Conservation (phyloP, 2,797 vertebrate genomes). For the Emys orbicularis region DNA sequence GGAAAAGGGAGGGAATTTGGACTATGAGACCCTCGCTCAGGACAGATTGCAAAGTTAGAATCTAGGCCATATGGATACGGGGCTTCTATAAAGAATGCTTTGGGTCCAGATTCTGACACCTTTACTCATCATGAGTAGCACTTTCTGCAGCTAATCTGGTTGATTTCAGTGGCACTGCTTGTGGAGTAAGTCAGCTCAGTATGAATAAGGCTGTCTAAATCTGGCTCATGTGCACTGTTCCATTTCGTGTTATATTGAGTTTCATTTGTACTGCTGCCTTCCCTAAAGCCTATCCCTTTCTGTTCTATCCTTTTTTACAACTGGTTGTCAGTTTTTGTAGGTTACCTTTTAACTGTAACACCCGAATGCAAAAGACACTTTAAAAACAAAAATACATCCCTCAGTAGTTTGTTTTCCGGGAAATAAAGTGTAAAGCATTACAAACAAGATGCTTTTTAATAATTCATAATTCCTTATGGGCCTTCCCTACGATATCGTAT, state of each 20-base stretch:
- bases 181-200: neutral
- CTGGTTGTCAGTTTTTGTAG: neutral
- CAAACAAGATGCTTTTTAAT: neutral
- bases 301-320: neutral
- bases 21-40: neutral
- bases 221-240: neutral
- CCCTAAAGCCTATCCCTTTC: neutral
- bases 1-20: neutral
- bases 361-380: neutral
- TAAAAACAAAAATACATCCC: neutral
- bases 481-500: neutral
- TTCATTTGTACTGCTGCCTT: neutral
- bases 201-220: neutral
- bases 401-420: neutral
- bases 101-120: neutral
- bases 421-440: constrained; percentile 30
- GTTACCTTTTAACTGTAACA: neutral
- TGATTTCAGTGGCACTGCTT: neutral
- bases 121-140: neutral
- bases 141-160: neutral
- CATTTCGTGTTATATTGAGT: neutral
- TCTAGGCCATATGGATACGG: neutral
- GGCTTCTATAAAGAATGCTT: neutral
- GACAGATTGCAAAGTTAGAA: neutral
- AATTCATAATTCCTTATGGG: neutral